phyloP scores from a whole-genome alignment of 1,140 invertebrate species.

The Bursaphelenchus mucronatus region DNA sequence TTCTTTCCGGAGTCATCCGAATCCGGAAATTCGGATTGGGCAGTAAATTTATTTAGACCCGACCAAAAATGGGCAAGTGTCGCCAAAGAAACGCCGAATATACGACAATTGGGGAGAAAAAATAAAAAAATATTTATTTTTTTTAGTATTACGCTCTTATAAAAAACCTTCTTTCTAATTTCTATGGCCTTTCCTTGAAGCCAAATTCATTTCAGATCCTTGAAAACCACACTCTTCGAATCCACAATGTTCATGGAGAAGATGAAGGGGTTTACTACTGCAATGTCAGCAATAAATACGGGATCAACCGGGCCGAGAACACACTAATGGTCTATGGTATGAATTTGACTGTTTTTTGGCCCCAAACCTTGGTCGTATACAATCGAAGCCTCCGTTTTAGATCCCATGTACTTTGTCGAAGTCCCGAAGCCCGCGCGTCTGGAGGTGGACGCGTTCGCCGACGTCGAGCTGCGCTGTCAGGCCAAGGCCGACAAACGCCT shows the following conservation, averaged over 20 bases:
- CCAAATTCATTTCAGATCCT: constrained; percentile 67
- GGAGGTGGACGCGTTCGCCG: constrained; percentile 79
- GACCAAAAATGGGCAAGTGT: no score
- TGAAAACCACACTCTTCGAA: constrained; percentile 72
- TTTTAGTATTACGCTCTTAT: no score
- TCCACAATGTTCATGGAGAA: constrained; percentile 3
- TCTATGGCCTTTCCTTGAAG: neutral
- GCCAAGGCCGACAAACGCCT: constrained; percentile 78
- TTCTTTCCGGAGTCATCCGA: no score
- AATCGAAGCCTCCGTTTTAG: constrained; percentile 35
- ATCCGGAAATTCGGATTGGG: neutral
- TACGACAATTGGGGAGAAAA: no score
- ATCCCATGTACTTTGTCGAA: constrained; percentile 52
- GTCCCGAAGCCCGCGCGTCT: constrained; percentile 73
- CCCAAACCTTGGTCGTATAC: neutral
- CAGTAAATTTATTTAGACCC: no score
- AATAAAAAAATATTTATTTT: no score
- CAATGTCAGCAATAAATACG: constrained; percentile 86
- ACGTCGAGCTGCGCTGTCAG: constrained; percentile 86
- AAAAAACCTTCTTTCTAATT: neutral
- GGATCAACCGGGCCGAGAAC: constrained; percentile 72
- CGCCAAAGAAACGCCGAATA: no score
- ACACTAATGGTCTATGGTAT: constrained; percentile 75
- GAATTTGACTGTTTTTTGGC: constrained; percentile 39
- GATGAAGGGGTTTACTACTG: constrained; percentile 71